phyloP scores from a whole-genome alignment of 2,888 invertebrate genomes.

The Plebejus argus region DNA sequence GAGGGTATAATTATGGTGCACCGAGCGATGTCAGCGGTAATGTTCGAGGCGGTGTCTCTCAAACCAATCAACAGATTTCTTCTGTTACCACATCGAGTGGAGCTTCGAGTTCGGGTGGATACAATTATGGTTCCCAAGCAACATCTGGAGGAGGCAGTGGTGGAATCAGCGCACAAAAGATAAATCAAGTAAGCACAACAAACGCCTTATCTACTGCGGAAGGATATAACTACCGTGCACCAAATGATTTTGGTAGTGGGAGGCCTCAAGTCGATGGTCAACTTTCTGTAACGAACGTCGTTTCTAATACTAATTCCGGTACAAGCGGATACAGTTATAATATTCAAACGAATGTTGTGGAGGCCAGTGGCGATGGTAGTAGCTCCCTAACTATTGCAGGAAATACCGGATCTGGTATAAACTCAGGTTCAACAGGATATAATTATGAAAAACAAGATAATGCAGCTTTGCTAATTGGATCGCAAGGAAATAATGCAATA shows the following conservation, averaged over 20 bases:
- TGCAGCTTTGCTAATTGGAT: neutral
- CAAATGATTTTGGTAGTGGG: slow-evolving; percentile 24
- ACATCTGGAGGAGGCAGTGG: slow-evolving; percentile 28
- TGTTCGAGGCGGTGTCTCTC: neutral
- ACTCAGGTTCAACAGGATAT: slow-evolving; percentile 46
- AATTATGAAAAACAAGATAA: slow-evolving; percentile 33
- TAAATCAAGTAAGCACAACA: slow-evolving; percentile 33
- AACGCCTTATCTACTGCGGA: slow-evolving; percentile 38
- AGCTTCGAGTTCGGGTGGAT: slow-evolving; percentile 33
- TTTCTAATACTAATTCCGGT: slow-evolving; percentile 36
- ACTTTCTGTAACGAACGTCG: slow-evolving; percentile 36
- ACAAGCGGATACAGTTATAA: slow-evolving; percentile 47
- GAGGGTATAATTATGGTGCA: slow-evolving; percentile 32
- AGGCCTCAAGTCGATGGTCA: neutral
- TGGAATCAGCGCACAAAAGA: slow-evolving; percentile 8
- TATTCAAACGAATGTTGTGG: slow-evolving; percentile 38
- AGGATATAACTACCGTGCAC: slow-evolving; percentile 46
- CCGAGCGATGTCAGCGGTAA: neutral
- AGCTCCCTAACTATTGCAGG: neutral
- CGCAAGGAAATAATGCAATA: neutral
- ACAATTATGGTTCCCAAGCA: slow-evolving; percentile 34
- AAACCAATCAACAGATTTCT: slow-evolving; percentile 5
- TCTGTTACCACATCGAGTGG: neutral
- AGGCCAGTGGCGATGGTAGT: neutral
- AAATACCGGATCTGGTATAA: slow-evolving; percentile 32